Percentiles rank a stretch among this genome's conserved stretches.
phyloP scores from a whole-genome alignment of 2,113 vertebrate species.

The Chroicocephalus ridibundus region DNA sequence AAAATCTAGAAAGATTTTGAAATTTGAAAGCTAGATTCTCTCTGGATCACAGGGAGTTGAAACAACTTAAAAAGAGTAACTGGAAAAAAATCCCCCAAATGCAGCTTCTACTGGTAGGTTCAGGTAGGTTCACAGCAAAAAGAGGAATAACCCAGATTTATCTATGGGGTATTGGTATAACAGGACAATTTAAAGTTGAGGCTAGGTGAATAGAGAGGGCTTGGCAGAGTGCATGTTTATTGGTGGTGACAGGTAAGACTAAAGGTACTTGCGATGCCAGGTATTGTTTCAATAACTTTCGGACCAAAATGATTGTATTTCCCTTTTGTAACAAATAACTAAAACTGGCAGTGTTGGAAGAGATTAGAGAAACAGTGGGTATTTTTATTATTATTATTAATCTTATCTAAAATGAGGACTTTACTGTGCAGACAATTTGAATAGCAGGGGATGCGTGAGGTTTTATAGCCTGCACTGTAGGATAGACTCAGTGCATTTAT shows the following conservation, averaged over 20 bases:
- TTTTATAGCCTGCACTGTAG: background rate
- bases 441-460: fast-evolving
- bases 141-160: background rate
- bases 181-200: background rate
- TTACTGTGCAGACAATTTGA: background rate
- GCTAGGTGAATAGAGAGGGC: background rate
- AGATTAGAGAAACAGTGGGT: background rate
- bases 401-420: background rate
- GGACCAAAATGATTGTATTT: background rate
- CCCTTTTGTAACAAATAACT: background rate
- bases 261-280: background rate
- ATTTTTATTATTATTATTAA: background rate
- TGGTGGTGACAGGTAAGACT: background rate
- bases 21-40: background rate
- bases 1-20: background rate
- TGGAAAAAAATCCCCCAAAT: background rate
- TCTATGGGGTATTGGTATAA: background rate
- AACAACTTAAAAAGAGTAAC: background rate
- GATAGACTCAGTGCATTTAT: background rate
- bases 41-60: background rate
- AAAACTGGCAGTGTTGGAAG: background rate
- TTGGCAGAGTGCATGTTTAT: background rate
- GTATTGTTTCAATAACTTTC: background rate
- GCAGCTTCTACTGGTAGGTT: background rate
- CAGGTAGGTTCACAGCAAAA: background rate